Evolutionary conservation across 1,140 invertebrate genomes (phyloP).

Genomic region (Trachymyrmex septentrionalis): DNA sequence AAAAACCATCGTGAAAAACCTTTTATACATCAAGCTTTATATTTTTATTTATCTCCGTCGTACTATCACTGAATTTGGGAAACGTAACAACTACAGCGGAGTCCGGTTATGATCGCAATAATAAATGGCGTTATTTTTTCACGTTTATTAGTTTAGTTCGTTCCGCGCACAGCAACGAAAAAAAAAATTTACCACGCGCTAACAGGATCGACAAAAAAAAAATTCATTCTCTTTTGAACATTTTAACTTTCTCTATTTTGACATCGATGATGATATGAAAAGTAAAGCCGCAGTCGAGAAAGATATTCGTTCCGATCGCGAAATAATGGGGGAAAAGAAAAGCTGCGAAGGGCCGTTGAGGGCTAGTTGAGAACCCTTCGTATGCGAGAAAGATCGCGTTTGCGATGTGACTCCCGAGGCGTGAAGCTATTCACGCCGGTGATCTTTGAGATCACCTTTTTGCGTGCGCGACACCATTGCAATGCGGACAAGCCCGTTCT

Average conservation of each 20-base stretch:
- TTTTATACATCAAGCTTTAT: background rate
- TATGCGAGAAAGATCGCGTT: slow-evolving; percentile 34
- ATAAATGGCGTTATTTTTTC: slow-evolving; percentile 35
- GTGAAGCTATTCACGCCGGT: slow-evolving; percentile 51
- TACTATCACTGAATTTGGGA: background rate
- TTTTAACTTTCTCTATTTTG: background rate
- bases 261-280: background rate
- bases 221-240: background rate
- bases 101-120: background rate
- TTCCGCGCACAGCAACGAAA: background rate
- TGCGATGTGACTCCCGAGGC: slow-evolving; percentile 53
- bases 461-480: slow-evolving; percentile 44
- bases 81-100: background rate
- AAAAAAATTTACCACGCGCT: background rate
- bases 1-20: slow-evolving; percentile 2
- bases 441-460: slow-evolving; percentile 49
- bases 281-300: background rate
- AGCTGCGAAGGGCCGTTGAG: too few relatives aligned
- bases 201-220: background rate
- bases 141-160: slow-evolving; percentile 20
- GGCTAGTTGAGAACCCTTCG: slow-evolving; percentile 27
- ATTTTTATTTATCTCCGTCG: slow-evolving; percentile 12
- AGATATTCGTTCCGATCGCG: background rate
- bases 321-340: background rate
- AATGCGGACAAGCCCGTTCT: slow-evolving; percentile 53